Percentiles rank a stretch among this genome's conserved stretches.
Evolutionary conservation across 2,113 vertebrate genomes (phyloP).

Genomic region (Elanoides forficatus): DNA sequence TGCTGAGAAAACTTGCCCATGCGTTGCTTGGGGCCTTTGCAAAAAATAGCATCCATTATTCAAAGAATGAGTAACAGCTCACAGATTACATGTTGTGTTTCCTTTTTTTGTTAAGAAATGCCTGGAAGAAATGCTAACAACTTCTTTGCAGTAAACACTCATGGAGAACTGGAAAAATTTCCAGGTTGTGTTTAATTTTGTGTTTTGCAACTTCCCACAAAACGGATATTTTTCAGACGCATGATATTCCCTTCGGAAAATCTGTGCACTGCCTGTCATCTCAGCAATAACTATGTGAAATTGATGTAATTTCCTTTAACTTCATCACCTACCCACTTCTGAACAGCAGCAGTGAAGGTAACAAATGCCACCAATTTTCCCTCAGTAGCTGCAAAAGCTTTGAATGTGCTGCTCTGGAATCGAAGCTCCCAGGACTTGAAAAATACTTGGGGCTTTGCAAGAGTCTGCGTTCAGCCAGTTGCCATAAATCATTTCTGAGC

Average conservation of each 20-base stretch:
- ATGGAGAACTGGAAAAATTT: background rate
- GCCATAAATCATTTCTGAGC: background rate
- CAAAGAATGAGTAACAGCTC: slow-evolving; percentile 23
- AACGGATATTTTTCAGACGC: background rate
- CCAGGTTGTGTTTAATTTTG: background rate
- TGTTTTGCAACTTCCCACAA: background rate
- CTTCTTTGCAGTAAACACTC: background rate
- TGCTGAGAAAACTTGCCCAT: background rate
- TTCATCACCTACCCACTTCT: background rate
- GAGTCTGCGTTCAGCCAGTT: background rate
- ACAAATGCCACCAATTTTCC: background rate
- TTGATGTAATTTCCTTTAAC: background rate
- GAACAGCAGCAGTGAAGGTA: background rate
- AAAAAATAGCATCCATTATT: slow-evolving; percentile 15
- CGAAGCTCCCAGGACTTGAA: background rate
- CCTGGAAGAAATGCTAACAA: background rate
- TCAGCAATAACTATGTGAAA: background rate
- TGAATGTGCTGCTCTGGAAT: background rate
- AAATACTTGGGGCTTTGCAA: background rate
- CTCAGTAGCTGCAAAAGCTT: background rate
- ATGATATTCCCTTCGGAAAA: background rate
- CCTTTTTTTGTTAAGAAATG: background rate
- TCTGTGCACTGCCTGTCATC: background rate
- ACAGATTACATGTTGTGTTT: background rate
- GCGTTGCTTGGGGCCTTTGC: background rate